Evolutionary conservation across 2,113 vertebrate species (phyloP).

Genomic region (Cyrtonyx montezumae): DNA sequence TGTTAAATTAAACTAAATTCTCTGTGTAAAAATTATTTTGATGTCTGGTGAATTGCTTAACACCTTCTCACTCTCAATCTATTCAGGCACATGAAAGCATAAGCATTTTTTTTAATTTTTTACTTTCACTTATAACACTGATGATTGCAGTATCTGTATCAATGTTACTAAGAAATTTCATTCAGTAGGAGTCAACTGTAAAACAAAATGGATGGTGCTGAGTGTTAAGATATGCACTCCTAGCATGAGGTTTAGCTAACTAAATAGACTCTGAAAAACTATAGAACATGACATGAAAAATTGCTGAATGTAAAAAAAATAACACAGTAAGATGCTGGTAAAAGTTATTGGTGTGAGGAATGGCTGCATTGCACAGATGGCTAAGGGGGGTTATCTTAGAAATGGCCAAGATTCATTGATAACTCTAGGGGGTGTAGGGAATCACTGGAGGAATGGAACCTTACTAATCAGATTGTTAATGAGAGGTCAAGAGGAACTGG

Average conservation of each 20-base stretch:
- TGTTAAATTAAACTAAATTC: background rate
- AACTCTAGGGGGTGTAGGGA: background rate
- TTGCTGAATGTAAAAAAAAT: conserved; percentile 30
- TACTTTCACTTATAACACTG: background rate
- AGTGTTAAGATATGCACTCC: background rate
- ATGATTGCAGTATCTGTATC: background rate
- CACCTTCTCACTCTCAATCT: background rate
- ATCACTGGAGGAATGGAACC: background rate
- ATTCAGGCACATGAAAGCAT: background rate
- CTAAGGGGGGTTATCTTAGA: background rate
- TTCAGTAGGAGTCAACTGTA: background rate
- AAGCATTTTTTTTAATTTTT: background rate
- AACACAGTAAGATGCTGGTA: conserved; percentile 38
- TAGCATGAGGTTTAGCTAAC: background rate
- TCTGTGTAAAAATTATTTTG: background rate
- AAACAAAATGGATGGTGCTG: background rate
- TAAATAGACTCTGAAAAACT: background rate
- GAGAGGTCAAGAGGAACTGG: background rate
- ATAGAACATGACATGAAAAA: background rate
- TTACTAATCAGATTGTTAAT: background rate
- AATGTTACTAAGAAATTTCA: background rate
- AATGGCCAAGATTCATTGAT: background rate
- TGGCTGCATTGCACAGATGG: conserved; percentile 28
- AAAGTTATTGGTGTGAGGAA: background rate
- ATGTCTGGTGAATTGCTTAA: background rate